phyloP scores from a whole-genome alignment of 1,140 invertebrate species.

The Nebria ingens region DNA sequence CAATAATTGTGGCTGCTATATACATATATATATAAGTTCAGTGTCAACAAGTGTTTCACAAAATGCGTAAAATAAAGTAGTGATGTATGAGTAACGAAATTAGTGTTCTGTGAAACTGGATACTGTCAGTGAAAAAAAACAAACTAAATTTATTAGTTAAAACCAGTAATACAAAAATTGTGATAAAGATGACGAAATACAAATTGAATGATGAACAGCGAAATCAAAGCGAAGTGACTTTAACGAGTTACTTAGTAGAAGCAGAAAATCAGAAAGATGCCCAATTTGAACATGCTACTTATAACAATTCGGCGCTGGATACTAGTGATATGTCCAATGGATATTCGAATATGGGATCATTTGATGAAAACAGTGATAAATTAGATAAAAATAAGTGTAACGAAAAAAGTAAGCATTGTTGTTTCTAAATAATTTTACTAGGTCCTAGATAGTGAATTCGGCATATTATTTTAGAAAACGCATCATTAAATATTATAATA shows the following conservation, averaged over 20 bases:
- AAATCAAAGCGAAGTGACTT: slow-evolving; percentile 36
- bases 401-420: background rate
- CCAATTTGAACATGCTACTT: background rate
- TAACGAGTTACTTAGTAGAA: slow-evolving; percentile 36
- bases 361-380: background rate
- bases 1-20: no score
- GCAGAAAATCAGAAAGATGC: slow-evolving; percentile 12
- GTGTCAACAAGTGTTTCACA: no score
- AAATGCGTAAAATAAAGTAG: no score
- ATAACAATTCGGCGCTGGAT: background rate
- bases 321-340: background rate
- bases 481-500: no score
- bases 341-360: background rate
- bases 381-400: slow-evolving; percentile 2
- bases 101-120: no score
- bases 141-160: no score
- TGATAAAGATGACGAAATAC: slow-evolving; percentile 38
- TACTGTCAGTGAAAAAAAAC: no score
- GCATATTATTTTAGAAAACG: no score
- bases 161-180: no score
- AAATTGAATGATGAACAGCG: slow-evolving; percentile 35
- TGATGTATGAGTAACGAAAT: no score
- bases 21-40: no score
- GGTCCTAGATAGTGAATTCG: no score
- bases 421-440: background rate